Evolutionary conservation across 1,140 invertebrate genomes (phyloP).

Genomic region (Saccostrea glomerata): DNA sequence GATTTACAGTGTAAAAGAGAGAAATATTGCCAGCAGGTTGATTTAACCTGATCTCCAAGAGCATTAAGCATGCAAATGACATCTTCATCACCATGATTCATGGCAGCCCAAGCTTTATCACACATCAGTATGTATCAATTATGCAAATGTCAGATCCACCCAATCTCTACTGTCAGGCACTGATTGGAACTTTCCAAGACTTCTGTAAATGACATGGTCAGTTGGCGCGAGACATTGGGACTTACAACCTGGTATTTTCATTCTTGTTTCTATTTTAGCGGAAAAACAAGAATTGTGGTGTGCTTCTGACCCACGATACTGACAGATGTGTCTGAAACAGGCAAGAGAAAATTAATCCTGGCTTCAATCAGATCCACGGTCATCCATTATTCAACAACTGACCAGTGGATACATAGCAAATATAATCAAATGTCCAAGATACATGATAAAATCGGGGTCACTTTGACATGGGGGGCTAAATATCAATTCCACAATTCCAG

Average conservation of each 20-base stretch:
- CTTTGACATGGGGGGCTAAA: background rate
- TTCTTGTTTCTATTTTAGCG: slow-evolving; percentile 1
- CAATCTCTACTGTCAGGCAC: background rate
- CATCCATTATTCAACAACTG: slow-evolving; percentile 36
- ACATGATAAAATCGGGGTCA: slow-evolving; percentile 31
- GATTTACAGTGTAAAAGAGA: background rate
- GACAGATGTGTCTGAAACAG: slow-evolving; percentile 30
- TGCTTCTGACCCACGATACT: slow-evolving; percentile 13
- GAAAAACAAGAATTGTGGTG: background rate
- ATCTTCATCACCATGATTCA: slow-evolving; percentile 17
- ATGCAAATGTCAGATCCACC: slow-evolving; percentile 21
- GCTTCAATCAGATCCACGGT: slow-evolving; percentile 2
- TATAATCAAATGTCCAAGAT: slow-evolving; percentile 13
- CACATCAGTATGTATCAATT: slow-evolving; percentile 15
- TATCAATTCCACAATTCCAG: slow-evolving; percentile 11
- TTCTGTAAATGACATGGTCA: slow-evolving; percentile 26
- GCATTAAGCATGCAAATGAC: slow-evolving; percentile 7
- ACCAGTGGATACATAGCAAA: slow-evolving; percentile 13
- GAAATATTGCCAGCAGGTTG: background rate
- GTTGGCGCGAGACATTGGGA: background rate
- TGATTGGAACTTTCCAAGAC: background rate
- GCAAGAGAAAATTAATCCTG: slow-evolving; percentile 26
- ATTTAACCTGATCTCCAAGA: background rate
- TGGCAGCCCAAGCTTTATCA: slow-evolving; percentile 5
- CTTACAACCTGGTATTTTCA: background rate